These are phyloP conservation scores for Perognathus longimembris DNA, from an alignment of 2,113 vertebrate genomes.

Conservation along the genomic window DNA sequence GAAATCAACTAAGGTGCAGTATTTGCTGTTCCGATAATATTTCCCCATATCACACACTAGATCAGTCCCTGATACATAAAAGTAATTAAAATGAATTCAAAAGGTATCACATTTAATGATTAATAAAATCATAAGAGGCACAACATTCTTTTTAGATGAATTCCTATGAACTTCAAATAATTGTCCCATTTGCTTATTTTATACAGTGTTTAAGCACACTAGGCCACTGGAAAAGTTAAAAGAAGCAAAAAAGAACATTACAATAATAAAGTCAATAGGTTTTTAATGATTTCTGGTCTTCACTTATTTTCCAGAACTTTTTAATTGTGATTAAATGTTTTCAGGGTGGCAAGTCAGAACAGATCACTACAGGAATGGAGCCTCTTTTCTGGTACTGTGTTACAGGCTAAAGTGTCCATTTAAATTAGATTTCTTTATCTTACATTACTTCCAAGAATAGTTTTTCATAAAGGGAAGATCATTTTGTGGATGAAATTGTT, in stretches of 20 bases:
- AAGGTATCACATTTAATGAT: background rate
- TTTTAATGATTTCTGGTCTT: slow-evolving; percentile 66
- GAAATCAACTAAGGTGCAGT: background rate
- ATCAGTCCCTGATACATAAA: background rate
- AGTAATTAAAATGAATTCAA: slow-evolving; percentile 31
- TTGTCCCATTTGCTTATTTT: slow-evolving; percentile 46
- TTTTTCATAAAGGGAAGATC: slow-evolving; percentile 55
- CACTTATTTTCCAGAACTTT: slow-evolving; percentile 52
- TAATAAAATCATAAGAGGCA: slow-evolving; percentile 9
- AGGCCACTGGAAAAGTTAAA: slow-evolving; percentile 63
- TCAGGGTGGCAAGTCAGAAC: slow-evolving; percentile 62
- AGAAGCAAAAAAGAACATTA: slow-evolving; percentile 61
- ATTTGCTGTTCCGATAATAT: background rate
- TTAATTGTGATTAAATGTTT: slow-evolving; percentile 69
- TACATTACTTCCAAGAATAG: slow-evolving; percentile 49
- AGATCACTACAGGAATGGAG: slow-evolving; percentile 50
- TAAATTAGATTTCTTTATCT: slow-evolving; percentile 8
- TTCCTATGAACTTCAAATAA: slow-evolving; percentile 58
- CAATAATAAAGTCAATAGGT: slow-evolving; percentile 58
- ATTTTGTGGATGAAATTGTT: slow-evolving; percentile 60
- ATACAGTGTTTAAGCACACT: slow-evolving; percentile 32
- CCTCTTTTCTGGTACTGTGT: slow-evolving; percentile 19
- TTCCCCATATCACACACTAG: background rate
- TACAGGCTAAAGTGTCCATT: slow-evolving; percentile 45
- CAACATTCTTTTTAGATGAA: slow-evolving; percentile 58